Conservation (phyloP, 2,797 vertebrate species). For the Limnodromus scolopaceus region DNA sequence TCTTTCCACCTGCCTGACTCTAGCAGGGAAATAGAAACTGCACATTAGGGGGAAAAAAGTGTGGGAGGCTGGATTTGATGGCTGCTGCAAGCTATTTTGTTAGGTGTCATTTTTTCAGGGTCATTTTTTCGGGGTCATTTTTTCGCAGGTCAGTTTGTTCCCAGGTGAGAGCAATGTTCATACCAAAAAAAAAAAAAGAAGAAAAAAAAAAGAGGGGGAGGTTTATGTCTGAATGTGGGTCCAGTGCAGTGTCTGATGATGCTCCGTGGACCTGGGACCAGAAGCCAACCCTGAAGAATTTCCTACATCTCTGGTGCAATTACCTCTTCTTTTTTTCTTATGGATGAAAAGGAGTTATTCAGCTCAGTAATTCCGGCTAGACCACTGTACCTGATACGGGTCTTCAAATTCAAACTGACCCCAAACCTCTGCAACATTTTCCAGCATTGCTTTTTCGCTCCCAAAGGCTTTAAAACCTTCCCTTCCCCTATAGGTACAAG, state of each 20-base stretch:
- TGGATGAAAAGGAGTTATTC: neutral
- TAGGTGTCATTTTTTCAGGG: too few relatives aligned
- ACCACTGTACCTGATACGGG: neutral
- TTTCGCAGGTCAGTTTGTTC: neutral
- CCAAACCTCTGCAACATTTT: neutral
- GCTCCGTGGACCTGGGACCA: neutral
- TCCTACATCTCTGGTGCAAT: neutral
- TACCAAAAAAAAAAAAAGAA: too few relatives aligned
- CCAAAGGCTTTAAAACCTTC: neutral
- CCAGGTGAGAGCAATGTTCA: neutral
- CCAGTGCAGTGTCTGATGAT: neutral
- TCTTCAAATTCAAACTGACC: neutral
- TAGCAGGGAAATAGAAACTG: neutral
- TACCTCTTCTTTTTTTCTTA: neutral
- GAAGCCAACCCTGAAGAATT: neutral
- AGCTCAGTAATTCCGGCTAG: conserved; percentile 32
- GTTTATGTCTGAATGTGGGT: neutral
- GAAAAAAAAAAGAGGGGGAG: accelerated
- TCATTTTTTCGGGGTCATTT: neutral
- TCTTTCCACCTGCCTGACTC: neutral
- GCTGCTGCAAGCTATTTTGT: neutral
- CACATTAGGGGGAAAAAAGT: neutral
- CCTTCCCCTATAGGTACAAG: neutral
- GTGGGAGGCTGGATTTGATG: neutral
- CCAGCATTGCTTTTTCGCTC: neutral